Evolutionary conservation across 1,140 invertebrate genomes (phyloP), one percentile per base, ranked within the genome.

Genomic region (Pomacea maculata): DNA sequence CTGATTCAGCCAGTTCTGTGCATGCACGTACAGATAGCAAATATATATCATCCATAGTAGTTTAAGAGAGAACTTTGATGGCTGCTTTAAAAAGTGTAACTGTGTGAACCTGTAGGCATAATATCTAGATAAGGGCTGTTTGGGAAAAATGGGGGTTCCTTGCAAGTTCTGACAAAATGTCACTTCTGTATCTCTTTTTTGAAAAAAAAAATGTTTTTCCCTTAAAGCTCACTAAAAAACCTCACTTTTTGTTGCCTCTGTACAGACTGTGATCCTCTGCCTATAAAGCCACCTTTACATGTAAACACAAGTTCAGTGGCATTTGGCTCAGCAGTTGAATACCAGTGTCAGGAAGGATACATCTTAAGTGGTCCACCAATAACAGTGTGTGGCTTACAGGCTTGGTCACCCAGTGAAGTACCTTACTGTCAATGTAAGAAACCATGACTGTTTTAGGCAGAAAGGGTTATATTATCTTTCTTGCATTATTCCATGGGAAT

Each of bases 311-410:
- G 78, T 21, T 68, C 19, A 25, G 77, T 75, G 57, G 65, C 72
- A 15, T 83, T 80, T 80, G 80, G 83, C 72, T 80, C 77, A 55
- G 79, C 75, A 34, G 83, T 86, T 54, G 64, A 76, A 10, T 86
- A 79, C 81, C 78, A 63, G 78, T 85, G 84, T 84, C 81, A 81
- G 65, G 75, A 70, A 52, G 84, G 84, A 21, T 84, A 82, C 72
- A n/a, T 68, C 14, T 75, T 83, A 54, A 9, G 63, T 14, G 81
- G 81, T 34, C 61, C 84, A 61, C 67, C 54, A 67, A 19, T 71
- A 57, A 71, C 80, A 57, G 75, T 84, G 76, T 86, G 85, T 85
- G 85, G 85, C 80, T 81, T 86, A 19, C 75, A 82, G 45, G 85
- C 84, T 12, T 86, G 85, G 85, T 19, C 54, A 70, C 81, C 81